These are phyloP conservation scores for Caenorhabditis sp. DNA, from an alignment of 2,888 invertebrate genomes.

Conservation along the genomic window DNA sequence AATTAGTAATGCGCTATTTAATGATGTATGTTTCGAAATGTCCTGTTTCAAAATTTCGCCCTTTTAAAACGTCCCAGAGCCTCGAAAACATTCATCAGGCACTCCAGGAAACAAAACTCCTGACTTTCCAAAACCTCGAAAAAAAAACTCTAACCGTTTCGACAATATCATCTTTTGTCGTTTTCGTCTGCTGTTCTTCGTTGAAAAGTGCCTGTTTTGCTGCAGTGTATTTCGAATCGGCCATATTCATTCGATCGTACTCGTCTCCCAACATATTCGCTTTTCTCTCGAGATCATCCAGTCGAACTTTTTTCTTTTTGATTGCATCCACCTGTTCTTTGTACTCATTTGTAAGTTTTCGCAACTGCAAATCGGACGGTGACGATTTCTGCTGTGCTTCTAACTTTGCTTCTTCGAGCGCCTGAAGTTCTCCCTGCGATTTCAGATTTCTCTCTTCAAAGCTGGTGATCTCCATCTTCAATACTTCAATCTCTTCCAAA, in stretches of 20 bases:
- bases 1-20: too few species aligned
- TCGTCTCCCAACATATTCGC: neutral
- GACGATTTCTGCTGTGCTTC: neutral
- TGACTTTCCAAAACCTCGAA: too few species aligned
- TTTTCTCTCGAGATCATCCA: slow-evolving; percentile 1
- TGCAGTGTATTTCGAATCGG: neutral
- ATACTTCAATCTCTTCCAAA: neutral
- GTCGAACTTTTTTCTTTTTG: slow-evolving; percentile 4
- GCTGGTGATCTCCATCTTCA: slow-evolving; percentile 7
- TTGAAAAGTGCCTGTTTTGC: slow-evolving; percentile 7
- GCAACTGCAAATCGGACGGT: neutral
- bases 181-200: slow-evolving; percentile 10
- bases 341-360: neutral
- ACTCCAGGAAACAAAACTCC: too few species aligned
- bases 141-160: slow-evolving; percentile 5
- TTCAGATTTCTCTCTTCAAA: slow-evolving; percentile 3
- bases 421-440: neutral
- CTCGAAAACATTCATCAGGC: too few species aligned
- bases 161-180: slow-evolving; percentile 10
- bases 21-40: too few species aligned
- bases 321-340: neutral
- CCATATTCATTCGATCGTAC: neutral
- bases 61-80: neutral
- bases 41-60: too few species aligned
- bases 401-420: neutral